Base-by-base conservation (phyloP, 2,113 vertebrate species). In the Mellivora capensis region DNA sequence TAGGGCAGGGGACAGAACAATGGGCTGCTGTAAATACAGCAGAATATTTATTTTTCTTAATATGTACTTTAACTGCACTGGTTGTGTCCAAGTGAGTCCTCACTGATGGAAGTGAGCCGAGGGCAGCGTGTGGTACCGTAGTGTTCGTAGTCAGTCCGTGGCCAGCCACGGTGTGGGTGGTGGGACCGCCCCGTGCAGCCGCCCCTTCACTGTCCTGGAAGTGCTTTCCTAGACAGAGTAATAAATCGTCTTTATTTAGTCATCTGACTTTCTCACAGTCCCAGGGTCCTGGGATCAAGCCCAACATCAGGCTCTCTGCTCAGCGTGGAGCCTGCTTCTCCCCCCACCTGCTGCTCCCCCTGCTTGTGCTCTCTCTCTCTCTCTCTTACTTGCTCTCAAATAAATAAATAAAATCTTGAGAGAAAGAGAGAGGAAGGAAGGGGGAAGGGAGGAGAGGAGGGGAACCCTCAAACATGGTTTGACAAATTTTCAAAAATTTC, bases 31-130 rank as follows among this genome's bases (percentile, higher is more conserved):
- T 96, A 98, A 93, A 98, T 98, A 98, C 39, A n/a, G 93, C 97
- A 98, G 96, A 98, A 88, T 98, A 98, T 98, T 99, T 99, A 98
- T 99, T 99, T 98, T 99, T 98, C 98, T 98, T 98, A 98, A 98
- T 90, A 88, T 92, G 85, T 98, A 89, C 98, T 98, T 98, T 97
- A 83, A 94, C 72, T 49, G 39, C 62, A 42, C 42, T 61, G 94
- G 95, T 90, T 52, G 37, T 97, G 84, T 96, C 96, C 87, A 91
- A 37, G 25, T 27, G n/a, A n/a, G n/a, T n/a, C n/a, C n/a, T n/a
- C n/a, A n/a, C n/a, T n/a, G n/a, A n/a, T n/a, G n/a, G n/a, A n/a
- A n/a, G n/a, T n/a, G n/a, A n/a, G n/a, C n/a, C n/a, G n/a, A n/a
- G n/a, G n/a, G n/a, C n/a, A n/a, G n/a, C n/a, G n/a, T n/a, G n/a